A percentile compares a stretch with the other conserved stretches of the same genome.
These are phyloP conservation scores for Drosophila punjabiensis DNA, from an alignment of 1,140 invertebrate species.

Conservation along the genomic window DNA sequence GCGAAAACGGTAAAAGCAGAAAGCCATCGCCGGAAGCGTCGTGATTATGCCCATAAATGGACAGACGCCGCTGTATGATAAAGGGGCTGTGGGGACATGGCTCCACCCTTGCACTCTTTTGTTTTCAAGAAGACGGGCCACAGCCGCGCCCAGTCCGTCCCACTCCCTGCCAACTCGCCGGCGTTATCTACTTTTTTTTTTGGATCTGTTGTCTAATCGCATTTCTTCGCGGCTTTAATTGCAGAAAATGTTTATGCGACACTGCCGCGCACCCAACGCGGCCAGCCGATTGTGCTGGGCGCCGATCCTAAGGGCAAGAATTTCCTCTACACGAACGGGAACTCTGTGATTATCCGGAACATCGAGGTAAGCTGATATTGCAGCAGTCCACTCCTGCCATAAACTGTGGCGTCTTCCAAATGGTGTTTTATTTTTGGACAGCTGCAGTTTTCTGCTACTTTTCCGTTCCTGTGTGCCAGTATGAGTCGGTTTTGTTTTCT, in stretches of 20 bases:
- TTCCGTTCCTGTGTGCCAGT: slow-evolving; percentile 38
- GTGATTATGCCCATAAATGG: slow-evolving; percentile 79
- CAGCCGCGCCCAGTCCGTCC: slow-evolving; percentile 60
- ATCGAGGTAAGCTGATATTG: slow-evolving; percentile 91
- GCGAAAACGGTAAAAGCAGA: slow-evolving; percentile 70
- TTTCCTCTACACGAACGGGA: slow-evolving; percentile 98
- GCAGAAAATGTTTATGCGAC: slow-evolving; percentile 96
- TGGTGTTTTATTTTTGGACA: slow-evolving; percentile 80
- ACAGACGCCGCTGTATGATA: slow-evolving; percentile 23
- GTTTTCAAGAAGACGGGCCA: slow-evolving; percentile 23
- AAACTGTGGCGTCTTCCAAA: slow-evolving; percentile 62
- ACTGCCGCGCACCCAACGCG: slow-evolving; percentile 96
- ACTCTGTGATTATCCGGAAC: slow-evolving; percentile 98
- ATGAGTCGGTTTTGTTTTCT: slow-evolving; percentile 10
- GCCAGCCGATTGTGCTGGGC: slow-evolving; percentile 96
- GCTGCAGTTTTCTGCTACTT: slow-evolving; percentile 74
- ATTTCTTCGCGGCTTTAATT: slow-evolving; percentile 70
- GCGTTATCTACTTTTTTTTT: slow-evolving; percentile 27
- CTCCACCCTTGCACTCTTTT: slow-evolving; percentile 9
- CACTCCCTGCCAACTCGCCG: slow-evolving; percentile 9
- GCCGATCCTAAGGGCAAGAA: slow-evolving; percentile 98
- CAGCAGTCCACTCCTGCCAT: slow-evolving; percentile 40
- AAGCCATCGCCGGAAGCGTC: slow-evolving; percentile 61
- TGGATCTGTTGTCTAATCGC: slow-evolving; percentile 8
- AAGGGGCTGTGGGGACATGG: slow-evolving; percentile 1